Percentiles rank a stretch among this genome's conserved stretches.
Evolutionary conservation across 2,888 invertebrate species (phyloP).

Genomic region (Drosophila prostipennis): DNA sequence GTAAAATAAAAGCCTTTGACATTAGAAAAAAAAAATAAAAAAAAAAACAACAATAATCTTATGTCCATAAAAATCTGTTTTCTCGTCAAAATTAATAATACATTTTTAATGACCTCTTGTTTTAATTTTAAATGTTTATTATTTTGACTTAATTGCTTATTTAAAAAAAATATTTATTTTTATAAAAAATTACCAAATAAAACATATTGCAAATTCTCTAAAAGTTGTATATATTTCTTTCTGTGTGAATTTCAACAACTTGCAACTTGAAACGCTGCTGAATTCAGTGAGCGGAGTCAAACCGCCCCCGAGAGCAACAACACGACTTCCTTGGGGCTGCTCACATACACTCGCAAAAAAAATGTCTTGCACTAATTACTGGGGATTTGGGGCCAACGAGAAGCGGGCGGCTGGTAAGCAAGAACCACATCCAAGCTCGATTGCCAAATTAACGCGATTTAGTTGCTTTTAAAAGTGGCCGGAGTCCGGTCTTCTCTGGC

Average conservation of each 20-base stretch:
- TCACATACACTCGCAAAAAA: constrained; percentile 21
- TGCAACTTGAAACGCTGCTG: constrained; percentile 58
- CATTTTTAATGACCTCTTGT: too few species aligned
- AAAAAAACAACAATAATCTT: too few species aligned
- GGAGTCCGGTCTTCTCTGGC: constrained; percentile 41
- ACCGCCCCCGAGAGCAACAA: constrained; percentile 29
- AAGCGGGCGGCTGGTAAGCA: constrained; percentile 16
- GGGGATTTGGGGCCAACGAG: constrained; percentile 58
- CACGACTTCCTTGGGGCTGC: constrained; percentile 10
- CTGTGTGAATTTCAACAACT: constrained; percentile 30
- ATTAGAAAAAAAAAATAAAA: too few species aligned
- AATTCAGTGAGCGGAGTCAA: constrained; percentile 40
- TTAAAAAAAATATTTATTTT: too few species aligned
- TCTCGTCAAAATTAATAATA: too few species aligned
- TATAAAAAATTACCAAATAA: too few species aligned
- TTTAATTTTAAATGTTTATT: too few species aligned
- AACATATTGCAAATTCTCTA: neutral
- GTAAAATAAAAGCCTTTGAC: too few species aligned
- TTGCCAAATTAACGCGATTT: constrained; percentile 74
- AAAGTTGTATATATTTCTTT: neutral
- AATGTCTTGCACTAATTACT: constrained; percentile 78
- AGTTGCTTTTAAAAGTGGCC: constrained; percentile 50
- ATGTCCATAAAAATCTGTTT: too few species aligned
- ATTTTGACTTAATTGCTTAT: too few species aligned
- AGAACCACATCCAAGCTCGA: constrained; percentile 30